Percentiles rank a stretch among this genome's conserved stretches.
Conservation (phyloP, 23 tunicate genomes). For the Diplosoma virens region DNA sequence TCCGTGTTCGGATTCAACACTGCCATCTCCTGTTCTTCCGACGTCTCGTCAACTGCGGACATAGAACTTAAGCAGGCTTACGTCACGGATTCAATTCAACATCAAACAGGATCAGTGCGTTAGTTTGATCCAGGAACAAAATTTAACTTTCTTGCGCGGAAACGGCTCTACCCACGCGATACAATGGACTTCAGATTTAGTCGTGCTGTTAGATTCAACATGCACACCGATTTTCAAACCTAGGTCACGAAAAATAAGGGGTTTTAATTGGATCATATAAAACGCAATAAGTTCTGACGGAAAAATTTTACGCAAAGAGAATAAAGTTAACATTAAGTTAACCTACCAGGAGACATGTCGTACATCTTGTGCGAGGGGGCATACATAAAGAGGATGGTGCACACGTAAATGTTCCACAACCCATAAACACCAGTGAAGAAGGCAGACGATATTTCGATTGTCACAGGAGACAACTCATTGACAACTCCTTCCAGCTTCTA, state of each 20-base stretch:
- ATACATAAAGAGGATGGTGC: slow-evolving; percentile 65
- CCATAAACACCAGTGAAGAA: slow-evolving; percentile 90
- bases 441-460: slow-evolving; percentile 46
- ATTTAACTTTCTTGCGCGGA: too few relatives aligned
- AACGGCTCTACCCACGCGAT: too few relatives aligned
- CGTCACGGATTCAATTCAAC: too few relatives aligned
- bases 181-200: too few relatives aligned
- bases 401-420: slow-evolving; percentile 88
- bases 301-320: too few relatives aligned
- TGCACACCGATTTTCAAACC: neutral
- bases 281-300: neutral
- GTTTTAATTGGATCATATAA: neutral
- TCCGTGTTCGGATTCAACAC: slow-evolving; percentile 1
- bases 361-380: slow-evolving; percentile 90
- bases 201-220: too few relatives aligned
- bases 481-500: slow-evolving; percentile 65
- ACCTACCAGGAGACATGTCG: slow-evolving; percentile 13
- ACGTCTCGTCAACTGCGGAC: neutral
- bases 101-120: too few relatives aligned
- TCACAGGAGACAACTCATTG: slow-evolving; percentile 9
- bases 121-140: too few relatives aligned
- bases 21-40: slow-evolving; percentile 25
- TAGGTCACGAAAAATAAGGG: too few relatives aligned
- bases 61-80: too few relatives aligned
- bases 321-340: too few relatives aligned